Evolutionary conservation across 2,797 vertebrate genomes (phyloP).

Genomic region (Zalophus californianus): DNA sequence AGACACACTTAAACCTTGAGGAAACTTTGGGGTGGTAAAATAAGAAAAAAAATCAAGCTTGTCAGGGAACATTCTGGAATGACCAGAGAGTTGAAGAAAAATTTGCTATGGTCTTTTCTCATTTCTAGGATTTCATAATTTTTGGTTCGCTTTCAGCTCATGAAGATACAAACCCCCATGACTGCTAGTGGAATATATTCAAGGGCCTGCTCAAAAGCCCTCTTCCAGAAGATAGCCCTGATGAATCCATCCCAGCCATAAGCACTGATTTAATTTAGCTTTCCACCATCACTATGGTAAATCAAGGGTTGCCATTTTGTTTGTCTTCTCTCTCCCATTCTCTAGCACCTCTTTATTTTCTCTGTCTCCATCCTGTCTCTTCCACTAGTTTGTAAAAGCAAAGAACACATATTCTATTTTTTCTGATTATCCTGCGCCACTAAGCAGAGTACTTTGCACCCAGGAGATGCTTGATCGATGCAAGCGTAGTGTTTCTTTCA

Average conservation of each 20-base stretch:
- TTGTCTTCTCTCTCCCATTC: neutral
- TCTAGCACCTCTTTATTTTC: neutral
- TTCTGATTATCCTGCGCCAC: neutral
- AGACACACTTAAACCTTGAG: neutral
- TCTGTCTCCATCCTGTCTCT: neutral
- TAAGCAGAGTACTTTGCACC: neutral
- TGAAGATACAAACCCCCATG: neutral
- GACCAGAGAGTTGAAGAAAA: neutral
- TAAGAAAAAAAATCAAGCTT: neutral
- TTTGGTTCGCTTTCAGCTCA: neutral
- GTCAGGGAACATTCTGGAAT: neutral
- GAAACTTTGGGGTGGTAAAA: neutral
- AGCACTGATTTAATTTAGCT: neutral
- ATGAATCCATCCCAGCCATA: neutral
- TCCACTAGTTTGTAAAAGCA: constrained; percentile 1
- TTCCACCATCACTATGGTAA: neutral
- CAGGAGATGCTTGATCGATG: neutral
- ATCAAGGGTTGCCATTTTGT: neutral
- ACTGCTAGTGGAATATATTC: neutral
- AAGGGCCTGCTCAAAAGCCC: neutral
- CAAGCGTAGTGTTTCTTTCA: neutral
- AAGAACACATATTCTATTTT: neutral
- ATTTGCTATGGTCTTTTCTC: neutral
- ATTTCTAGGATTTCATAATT: neutral
- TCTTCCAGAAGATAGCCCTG: neutral